phyloP scores from a whole-genome alignment of 2,113 vertebrate genomes.

The Bostrychus sinensis region DNA sequence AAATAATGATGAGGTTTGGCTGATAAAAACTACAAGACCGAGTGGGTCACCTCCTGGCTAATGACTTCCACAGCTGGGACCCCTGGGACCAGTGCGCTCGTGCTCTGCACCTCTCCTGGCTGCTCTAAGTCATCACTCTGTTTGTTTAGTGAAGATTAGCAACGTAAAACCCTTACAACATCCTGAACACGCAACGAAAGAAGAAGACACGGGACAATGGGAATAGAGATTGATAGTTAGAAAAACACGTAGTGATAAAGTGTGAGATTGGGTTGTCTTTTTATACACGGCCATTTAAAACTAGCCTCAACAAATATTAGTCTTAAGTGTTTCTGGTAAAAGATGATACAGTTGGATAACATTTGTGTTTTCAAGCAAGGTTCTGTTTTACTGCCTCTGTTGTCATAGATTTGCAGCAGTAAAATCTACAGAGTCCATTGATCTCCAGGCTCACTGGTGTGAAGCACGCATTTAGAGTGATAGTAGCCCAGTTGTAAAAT shows the following conservation, averaged over 20 bases:
- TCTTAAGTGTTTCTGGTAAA: too few species aligned
- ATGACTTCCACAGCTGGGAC: slow-evolving; percentile 83
- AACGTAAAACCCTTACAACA: slow-evolving; percentile 82
- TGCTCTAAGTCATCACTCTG: slow-evolving; percentile 71
- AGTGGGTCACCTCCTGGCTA: slow-evolving; percentile 74
- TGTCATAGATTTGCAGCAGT: background rate
- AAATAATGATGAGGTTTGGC: slow-evolving; percentile 14
- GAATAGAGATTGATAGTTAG: slow-evolving; percentile 56
- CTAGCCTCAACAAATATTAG: too few species aligned
- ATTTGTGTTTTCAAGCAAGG: too few species aligned
- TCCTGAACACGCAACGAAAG: slow-evolving; percentile 72
- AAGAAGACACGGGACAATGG: slow-evolving; percentile 44
- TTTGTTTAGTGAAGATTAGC: slow-evolving; percentile 85
- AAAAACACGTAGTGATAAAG: background rate
- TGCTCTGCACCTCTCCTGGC: slow-evolving; percentile 76
- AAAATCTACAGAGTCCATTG: too few species aligned
- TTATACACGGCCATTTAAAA: too few species aligned
- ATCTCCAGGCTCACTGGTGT: too few species aligned
- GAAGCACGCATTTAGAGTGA: too few species aligned
- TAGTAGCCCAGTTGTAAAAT: too few species aligned
- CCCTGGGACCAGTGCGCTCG: slow-evolving; percentile 74
- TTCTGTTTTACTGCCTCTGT: background rate
- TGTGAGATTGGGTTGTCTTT: background rate
- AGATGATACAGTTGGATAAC: too few species aligned
- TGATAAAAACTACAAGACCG: slow-evolving; percentile 68